Evolutionary conservation across 2,888 invertebrate genomes (phyloP).

Genomic region (Andrena hattorfiana): DNA sequence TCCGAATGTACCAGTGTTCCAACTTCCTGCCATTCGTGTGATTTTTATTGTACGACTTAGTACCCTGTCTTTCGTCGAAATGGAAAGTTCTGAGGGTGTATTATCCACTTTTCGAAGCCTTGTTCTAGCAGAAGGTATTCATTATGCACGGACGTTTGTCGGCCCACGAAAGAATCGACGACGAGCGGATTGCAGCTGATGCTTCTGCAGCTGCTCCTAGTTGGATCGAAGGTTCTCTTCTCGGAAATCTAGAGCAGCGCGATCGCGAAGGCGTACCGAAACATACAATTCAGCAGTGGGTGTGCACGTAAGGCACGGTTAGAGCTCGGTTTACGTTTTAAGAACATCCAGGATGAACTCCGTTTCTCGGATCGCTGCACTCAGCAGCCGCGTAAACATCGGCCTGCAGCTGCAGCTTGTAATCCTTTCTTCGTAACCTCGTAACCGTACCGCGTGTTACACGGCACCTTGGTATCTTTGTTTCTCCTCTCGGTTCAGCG

Average conservation of each 20-base stretch:
- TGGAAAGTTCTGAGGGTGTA: too few species aligned
- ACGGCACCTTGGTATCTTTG: slow-evolving; percentile 10
- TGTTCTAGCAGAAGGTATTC: too few species aligned
- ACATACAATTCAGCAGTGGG: slow-evolving; percentile 36
- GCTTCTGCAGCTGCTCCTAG: neutral
- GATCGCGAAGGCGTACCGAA: slow-evolving; percentile 24
- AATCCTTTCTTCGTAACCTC: slow-evolving; percentile 66
- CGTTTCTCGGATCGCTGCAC: slow-evolving; percentile 74
- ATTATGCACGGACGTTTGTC: neutral
- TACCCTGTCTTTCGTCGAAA: too few species aligned
- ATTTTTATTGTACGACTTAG: neutral
- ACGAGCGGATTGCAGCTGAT: too few species aligned
- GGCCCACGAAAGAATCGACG: neutral
- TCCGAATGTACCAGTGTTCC: slow-evolving; percentile 14
- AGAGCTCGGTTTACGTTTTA: slow-evolving; percentile 72
- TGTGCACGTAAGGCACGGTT: slow-evolving; percentile 5
- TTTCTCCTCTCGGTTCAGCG: neutral
- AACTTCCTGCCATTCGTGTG: neutral
- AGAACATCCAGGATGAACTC: slow-evolving; percentile 65
- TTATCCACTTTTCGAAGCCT: too few species aligned
- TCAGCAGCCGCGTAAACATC: slow-evolving; percentile 69
- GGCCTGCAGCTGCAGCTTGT: slow-evolving; percentile 63
- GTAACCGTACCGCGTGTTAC: slow-evolving; percentile 53
- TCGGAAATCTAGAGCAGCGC: slow-evolving; percentile 23
- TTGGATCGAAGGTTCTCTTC: slow-evolving; percentile 10